Evolutionary conservation across 2,888 invertebrate genomes (phyloP).

Genomic region (Spodoptera littoralis): DNA sequence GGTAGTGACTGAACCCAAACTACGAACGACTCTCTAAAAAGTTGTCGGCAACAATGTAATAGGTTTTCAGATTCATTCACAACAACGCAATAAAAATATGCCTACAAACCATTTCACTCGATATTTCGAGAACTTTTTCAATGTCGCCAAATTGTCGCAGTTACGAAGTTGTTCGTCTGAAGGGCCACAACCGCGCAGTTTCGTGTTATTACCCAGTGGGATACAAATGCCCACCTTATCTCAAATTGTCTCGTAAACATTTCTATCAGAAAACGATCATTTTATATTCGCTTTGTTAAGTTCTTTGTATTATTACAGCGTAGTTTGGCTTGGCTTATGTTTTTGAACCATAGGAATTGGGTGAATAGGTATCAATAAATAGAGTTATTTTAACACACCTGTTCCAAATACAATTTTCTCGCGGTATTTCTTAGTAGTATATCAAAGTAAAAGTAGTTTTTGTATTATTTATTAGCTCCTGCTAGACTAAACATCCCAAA

Average conservation of each 20-base stretch:
- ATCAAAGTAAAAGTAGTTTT: no score
- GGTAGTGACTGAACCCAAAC: no score
- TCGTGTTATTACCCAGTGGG: slow-evolving; percentile 4
- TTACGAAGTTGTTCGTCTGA: slow-evolving; percentile 25
- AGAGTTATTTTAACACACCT: no score
- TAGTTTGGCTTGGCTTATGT: no score
- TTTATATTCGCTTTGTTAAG: slow-evolving; percentile 30
- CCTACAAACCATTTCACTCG: slow-evolving; percentile 1
- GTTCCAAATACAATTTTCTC: no score
- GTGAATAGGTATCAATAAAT: no score
- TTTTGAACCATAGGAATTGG: no score
- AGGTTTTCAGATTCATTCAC: neutral
- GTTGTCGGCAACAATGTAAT: neutral
- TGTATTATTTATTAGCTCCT: no score
- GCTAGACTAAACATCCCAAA: no score
- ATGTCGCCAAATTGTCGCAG: slow-evolving; percentile 15
- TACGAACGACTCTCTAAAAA: no score
- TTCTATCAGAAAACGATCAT: slow-evolving; percentile 31
- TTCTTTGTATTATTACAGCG: neutral
- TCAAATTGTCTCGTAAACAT: slow-evolving; percentile 34
- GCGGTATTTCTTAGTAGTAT: no score
- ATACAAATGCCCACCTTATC: slow-evolving; percentile 16
- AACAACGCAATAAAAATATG: slow-evolving; percentile 3
- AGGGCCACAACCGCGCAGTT: neutral
- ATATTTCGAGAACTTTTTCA: slow-evolving; percentile 15